Evolutionary conservation across 2,113 vertebrate species (phyloP).

Genomic region (Blennius ocellaris): DNA sequence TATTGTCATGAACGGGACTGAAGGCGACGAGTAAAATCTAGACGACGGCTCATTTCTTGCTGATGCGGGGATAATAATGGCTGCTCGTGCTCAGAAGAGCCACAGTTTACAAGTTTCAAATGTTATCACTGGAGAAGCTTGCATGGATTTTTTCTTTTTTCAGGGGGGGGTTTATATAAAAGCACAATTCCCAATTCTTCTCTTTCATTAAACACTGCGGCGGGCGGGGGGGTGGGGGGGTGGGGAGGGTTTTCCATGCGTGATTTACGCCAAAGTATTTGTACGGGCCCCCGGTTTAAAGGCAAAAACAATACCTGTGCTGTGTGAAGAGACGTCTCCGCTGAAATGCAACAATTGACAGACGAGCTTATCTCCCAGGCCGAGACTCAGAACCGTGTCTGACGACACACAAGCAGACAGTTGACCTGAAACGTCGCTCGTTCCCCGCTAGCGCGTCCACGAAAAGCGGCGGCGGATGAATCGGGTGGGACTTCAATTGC

Average conservation of each 20-base stretch:
- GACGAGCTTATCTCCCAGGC: constrained; percentile 62
- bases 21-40: constrained; percentile 43
- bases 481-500: background rate
- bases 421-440: constrained; percentile 4
- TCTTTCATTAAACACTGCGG: constrained; percentile 47
- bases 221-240: constrained; percentile 1
- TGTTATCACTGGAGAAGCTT: constrained; percentile 59
- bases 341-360: constrained; percentile 53
- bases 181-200: constrained; percentile 52
- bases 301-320: constrained; percentile 51
- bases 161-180: constrained; percentile 25
- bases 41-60: constrained; percentile 44
- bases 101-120: constrained; percentile 61
- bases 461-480: background rate
- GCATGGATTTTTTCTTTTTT: constrained; percentile 45
- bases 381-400: constrained; percentile 46
- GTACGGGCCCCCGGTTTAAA: constrained; percentile 66
- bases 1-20: constrained; percentile 55
- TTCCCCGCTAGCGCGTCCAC: too few species aligned
- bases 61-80: too few species aligned
- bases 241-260: constrained; percentile 43
- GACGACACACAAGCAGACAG: constrained; percentile 14
- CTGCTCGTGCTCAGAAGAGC: constrained; percentile 51
- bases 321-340: constrained; percentile 26
- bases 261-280: constrained; percentile 53